phyloP scores from a whole-genome alignment of 2,113 vertebrate genomes.

The Pardalotus punctatus region DNA sequence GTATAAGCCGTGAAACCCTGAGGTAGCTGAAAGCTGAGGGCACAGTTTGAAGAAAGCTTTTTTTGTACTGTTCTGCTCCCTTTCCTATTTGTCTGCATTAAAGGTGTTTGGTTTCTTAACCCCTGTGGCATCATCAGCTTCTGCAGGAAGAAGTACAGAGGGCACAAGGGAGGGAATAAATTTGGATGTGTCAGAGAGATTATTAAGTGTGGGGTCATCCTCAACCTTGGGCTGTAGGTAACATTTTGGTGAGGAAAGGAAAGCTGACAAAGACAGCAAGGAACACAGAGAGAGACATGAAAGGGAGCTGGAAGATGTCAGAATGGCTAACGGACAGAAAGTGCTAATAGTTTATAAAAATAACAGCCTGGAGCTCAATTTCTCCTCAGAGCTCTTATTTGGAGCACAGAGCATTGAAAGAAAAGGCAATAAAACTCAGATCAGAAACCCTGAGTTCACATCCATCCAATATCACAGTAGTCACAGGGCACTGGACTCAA shows the following conservation, averaged over 20 bases:
- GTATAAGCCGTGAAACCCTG: not conserved
- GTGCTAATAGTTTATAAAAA: constrained; percentile 10
- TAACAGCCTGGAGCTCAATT: not conserved
- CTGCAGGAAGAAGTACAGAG: not conserved
- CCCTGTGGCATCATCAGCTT: not conserved
- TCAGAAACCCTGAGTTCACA: not conserved
- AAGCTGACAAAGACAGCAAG: not conserved
- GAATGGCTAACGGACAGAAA: not conserved
- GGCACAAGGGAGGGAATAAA: not conserved
- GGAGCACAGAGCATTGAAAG: not conserved
- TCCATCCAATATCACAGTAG: not conserved
- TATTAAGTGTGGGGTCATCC: not conserved
- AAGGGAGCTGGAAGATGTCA: not conserved
- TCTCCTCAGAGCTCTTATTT: not conserved
- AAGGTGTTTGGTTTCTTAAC: not conserved
- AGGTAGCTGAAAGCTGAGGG: not conserved
- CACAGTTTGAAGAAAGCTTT: not conserved
- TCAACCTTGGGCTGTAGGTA: not conserved
- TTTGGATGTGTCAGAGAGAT: not conserved
- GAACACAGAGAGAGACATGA: not conserved
- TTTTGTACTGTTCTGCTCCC: not conserved
- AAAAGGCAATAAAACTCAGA: not conserved
- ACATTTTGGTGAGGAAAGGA: not conserved
- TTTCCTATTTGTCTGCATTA: not conserved
- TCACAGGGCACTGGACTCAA: too few species aligned